Base-by-base conservation (phyloP, 2,113 vertebrate genomes). In the Zosterops lateralis region DNA sequence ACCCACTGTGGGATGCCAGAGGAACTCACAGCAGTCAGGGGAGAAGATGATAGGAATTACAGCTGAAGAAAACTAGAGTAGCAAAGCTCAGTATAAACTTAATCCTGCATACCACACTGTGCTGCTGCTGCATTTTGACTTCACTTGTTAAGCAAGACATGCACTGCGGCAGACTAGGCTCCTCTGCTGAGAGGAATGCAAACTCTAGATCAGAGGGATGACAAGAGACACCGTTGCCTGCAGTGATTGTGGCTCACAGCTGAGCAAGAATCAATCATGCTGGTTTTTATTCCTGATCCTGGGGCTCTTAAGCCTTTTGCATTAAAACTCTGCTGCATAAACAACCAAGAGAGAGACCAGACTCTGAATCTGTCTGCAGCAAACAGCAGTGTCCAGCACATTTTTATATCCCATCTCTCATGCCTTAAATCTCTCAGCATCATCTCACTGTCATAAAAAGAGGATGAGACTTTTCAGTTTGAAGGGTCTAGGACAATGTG, bases 331-430 rank as follows among this genome's bases (percentile, higher is more conserved):
- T 67, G 44, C 26, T 78, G 70, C 32, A 51, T 71, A 72, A 91
- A 45, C 9, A 42, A 6, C 8, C 0, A 4, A 44, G n/a, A 78
- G 32, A 71, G 31, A 9, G 29, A 78, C 5, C 6, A 56, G 51
- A 70, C 24, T 44, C 48, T 60, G 40, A 72, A 64, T 57, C 38
- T 42, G 13, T 36, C 25, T 50, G 51, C 53, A 74, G 34, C 29
- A 40, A 84, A 66, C 13, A 32, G 34, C 72, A 61, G 14, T 2
- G 7, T n/a, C 47, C 77, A 66, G 29, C 36, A 58, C 8, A 42
- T 38, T 47, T 61, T 40, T 21, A 24, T 34, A 44, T 38, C 45
- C 17, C 0, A 0, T 48, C 62, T 75, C 47, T 83, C 6, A 2
- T 22, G 17, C 21, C 14, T 73, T 66, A 2, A 24, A 38, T 24